Evolutionary conservation across 2,113 vertebrate genomes (phyloP).

Genomic region (Leptocoma aspasia): DNA sequence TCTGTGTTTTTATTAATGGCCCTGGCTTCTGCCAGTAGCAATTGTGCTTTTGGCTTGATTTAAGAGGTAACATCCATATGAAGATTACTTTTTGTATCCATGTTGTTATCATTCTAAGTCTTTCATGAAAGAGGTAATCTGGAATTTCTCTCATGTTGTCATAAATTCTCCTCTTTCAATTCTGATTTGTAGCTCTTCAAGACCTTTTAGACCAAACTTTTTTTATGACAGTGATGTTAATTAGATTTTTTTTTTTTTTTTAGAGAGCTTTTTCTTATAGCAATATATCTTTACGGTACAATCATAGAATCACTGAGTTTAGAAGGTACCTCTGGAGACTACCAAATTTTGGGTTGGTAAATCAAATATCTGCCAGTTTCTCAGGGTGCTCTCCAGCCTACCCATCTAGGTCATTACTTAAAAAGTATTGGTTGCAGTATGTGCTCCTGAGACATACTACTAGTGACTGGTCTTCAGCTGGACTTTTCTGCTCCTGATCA

Average conservation of each 20-base stretch:
- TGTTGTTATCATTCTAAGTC: neutral
- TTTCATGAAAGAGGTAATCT: neutral
- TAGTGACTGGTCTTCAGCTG: neutral
- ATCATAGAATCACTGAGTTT: neutral
- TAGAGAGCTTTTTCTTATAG: neutral
- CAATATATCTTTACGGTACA: neutral
- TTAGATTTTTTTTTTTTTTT: neutral
- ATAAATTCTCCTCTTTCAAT: neutral
- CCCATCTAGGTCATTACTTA: neutral
- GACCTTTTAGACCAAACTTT: neutral
- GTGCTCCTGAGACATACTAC: neutral
- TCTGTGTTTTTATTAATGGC: neutral
- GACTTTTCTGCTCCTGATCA: neutral
- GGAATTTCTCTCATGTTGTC: neutral
- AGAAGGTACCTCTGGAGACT: neutral
- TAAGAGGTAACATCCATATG: neutral
- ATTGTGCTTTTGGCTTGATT: neutral
- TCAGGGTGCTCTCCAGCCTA: neutral
- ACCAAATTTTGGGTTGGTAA: neutral
- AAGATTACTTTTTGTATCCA: neutral
- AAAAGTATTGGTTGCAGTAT: fast-evolving
- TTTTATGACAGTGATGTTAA: neutral
- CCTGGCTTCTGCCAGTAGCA: neutral
- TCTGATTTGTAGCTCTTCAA: neutral
- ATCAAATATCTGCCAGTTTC: neutral